Evolutionary conservation across 2,888 invertebrate species (phyloP), one percentile per base, ranked within the genome.

Genomic region (Homarus gammarus): DNA sequence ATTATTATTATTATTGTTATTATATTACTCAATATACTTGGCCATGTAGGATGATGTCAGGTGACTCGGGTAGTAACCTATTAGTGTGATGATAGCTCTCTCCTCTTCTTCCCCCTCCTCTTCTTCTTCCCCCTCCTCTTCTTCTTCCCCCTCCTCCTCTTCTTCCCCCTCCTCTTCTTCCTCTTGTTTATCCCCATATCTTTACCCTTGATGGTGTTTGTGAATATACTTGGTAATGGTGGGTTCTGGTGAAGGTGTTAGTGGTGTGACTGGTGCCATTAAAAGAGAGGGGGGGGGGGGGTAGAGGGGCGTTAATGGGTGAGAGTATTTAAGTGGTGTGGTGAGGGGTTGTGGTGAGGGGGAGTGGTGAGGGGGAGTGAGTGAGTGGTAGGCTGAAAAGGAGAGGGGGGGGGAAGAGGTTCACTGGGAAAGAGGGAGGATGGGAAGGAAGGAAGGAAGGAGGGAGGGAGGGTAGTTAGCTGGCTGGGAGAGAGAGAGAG

Each of bases 131-230:
- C 49, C 5, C 38, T 27, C 61, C 36, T 38, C 31, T 33, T 56
- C 40, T 40, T 36, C 31, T 27, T 56, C 78, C 31, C 36, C 51
- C 40, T n/a, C 51, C 22, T 33, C 56, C 22, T 40, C 31, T 56
- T 56, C 51, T 56, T 78, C 78, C 51, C 56, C 56, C 51, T 33
- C 78, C 22, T 36, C n/a, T 56, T 78, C 33, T n/a, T 36, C 15
- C 38, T 22, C 77, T 44, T 49, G n/a, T 31, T 31, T 77, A 44
- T 40, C 56, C 33, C 38, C 12, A 22, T 78, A 78, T 56, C 64
- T 64, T 61, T 51, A 36, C 36, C 81, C n/a, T n/a, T n/a, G n/a
- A n/a, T n/a, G n/a, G 3, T 6, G n/a, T 22, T 6, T 10, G 64
- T 6, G 31, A 18, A 10, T 64, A 64, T 64, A 18, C 22, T 3